Base-by-base conservation (phyloP, 2,113 vertebrate species). In the Caloenas nicobarica region DNA sequence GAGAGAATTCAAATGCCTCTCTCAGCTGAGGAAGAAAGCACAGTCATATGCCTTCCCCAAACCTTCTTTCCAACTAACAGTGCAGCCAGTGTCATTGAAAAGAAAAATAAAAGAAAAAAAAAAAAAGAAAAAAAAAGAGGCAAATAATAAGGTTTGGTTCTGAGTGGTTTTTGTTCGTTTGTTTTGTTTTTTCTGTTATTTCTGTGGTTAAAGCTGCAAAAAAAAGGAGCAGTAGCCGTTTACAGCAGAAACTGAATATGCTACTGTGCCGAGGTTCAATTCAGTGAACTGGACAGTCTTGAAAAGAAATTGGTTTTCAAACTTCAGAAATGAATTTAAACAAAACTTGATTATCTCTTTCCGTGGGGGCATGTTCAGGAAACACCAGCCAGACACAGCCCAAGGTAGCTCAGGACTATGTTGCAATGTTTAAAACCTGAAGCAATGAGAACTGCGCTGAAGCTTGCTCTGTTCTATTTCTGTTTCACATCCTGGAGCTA, bases 171-270 rank as follows among this genome's bases (percentile, higher is more conserved):
- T 46, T 46, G 17, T 46, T 46, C 19, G 44, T 19, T 44, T 44
- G 8, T 7, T 18, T 18, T 17, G 16, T 44, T 44, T 18, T 44
- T 46, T 19, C 73, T 89, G 70, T 70, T 89, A 82, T 54, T 91
- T 90, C 91, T 96, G 92, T 0, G 72, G 95, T 92, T 91, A 79
- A 69, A 93, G 70, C 86, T 97, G 73, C 58, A 93, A 23, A 91
- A 95, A 86, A 95, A 90, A 93, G 82, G 82, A 95, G 79, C 62
- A 66, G 61, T 90, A 85, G 78, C 81, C 93, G 62, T 72, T 96
- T 91, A 94, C 78, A 76, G 66, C 74, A 95, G 92, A 86, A 92
- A 94, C 82, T 95, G 95, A 96, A 90, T 95, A 86, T 33, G 54
- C 87, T 77, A 69, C 93, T 97, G 95, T 95, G 76, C 66, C 70